These are phyloP conservation scores for Nothocercus nigrocapillus DNA, from an alignment of 2,113 vertebrate genomes.

Conservation along the genomic window DNA sequence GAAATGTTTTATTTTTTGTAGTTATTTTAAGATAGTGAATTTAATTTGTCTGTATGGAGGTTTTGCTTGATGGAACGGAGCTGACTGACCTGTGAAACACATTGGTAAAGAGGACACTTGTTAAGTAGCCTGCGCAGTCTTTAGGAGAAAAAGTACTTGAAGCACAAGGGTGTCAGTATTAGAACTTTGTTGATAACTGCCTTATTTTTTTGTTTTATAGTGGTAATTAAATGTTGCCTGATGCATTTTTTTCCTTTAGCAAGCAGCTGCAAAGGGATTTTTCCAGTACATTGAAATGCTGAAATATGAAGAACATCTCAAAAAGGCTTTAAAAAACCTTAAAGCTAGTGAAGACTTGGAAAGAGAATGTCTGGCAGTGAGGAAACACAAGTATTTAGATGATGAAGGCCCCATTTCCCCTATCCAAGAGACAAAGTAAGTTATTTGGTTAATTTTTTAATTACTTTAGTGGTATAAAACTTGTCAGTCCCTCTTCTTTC, in stretches of 20 bases:
- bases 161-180: rapidly evolving
- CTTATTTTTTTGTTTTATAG: neutral
- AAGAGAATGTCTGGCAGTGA: constrained; percentile 61
- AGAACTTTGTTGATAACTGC: neutral
- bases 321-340: constrained; percentile 72
- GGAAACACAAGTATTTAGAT: constrained; percentile 79
- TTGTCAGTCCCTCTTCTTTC: neutral
- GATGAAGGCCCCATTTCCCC: constrained; percentile 82
- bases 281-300: constrained; percentile 76
- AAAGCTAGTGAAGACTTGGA: constrained; percentile 75
- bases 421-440: constrained; percentile 77
- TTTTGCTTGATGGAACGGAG: neutral
- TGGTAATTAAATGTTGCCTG: neutral
- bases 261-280: constrained; percentile 77
- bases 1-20: neutral
- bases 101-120: neutral
- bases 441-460: neutral
- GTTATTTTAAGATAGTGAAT: neutral
- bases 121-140: neutral
- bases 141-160: neutral
- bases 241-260: constrained; percentile 31
- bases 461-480: neutral
- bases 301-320: constrained; percentile 78
- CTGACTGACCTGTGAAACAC: neutral
- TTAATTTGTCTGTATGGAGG: neutral